Evolutionary conservation across 2,888 invertebrate species (phyloP).

Genomic region (Lithophane semibrunnea): DNA sequence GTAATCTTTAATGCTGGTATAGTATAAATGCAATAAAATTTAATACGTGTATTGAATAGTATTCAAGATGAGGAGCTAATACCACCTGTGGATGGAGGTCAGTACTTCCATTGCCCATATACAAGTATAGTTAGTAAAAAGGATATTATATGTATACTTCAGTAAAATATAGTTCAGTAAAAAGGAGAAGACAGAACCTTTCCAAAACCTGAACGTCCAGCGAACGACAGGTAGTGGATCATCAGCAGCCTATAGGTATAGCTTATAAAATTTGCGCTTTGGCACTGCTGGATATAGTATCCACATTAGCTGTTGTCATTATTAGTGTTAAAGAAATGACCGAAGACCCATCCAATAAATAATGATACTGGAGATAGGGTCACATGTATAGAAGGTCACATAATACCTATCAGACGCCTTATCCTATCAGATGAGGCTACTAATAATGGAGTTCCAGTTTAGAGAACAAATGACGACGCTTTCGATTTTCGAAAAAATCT

Average conservation of each 20-base stretch:
- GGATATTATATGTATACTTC: too few species aligned
- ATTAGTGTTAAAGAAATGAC: background rate
- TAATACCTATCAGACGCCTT: background rate
- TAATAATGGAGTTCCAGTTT: background rate
- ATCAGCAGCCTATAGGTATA: background rate
- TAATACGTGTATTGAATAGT: constrained; percentile 31
- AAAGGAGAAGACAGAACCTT: background rate
- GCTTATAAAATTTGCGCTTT: background rate
- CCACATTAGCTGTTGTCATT: background rate
- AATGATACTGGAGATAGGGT: background rate
- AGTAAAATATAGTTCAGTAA: background rate
- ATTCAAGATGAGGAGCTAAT: background rate
- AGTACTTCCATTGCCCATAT: background rate
- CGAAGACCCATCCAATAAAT: background rate
- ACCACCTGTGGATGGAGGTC: background rate
- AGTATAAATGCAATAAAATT: constrained; percentile 34
- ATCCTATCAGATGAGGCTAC: background rate
- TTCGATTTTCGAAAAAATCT: background rate
- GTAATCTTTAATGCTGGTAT: constrained; percentile 40
- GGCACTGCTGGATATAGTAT: background rate
- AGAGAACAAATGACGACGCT: background rate
- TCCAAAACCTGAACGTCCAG: background rate
- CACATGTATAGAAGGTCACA: too few species aligned
- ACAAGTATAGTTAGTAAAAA: too few species aligned
- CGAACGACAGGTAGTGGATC: background rate